phyloP scores from a whole-genome alignment of 2,888 invertebrate species.

The Tricholauxania praeusta region DNA sequence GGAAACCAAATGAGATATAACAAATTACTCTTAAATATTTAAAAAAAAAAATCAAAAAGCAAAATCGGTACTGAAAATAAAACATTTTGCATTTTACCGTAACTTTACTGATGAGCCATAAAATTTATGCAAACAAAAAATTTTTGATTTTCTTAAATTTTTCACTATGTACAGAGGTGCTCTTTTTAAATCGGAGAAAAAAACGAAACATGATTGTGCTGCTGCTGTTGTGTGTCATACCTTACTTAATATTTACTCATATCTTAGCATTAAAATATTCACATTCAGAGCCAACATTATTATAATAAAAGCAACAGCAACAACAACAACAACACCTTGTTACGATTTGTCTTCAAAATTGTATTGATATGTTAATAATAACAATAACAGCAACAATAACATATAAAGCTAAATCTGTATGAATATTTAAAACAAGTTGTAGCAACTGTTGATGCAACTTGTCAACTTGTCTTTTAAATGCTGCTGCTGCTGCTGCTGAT shows the following conservation, averaged over 20 bases:
- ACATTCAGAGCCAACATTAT: background rate
- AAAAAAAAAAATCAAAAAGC: no score
- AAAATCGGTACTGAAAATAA: no score
- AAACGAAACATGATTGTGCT: no score
- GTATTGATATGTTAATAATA: conserved; percentile 3
- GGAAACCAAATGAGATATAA: no score
- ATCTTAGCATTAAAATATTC: conserved; percentile 9
- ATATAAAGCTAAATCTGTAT: background rate
- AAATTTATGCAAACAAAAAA: no score
- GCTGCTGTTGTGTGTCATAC: no score
- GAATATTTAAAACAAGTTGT: background rate
- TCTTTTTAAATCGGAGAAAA: no score
- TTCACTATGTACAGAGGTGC: no score
- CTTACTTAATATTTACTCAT: background rate
- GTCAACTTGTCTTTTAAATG: background rate
- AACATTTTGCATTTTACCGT: no score
- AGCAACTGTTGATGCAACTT: background rate
- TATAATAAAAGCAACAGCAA: background rate
- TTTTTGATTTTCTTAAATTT: no score
- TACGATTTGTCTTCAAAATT: background rate
- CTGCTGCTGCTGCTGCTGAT: background rate
- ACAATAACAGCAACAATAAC: background rate
- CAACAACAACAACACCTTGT: background rate
- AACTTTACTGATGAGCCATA: no score
- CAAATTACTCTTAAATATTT: no score